phyloP scores from a whole-genome alignment of 2,113 vertebrate genomes.

The Brachirus orientalis region DNA sequence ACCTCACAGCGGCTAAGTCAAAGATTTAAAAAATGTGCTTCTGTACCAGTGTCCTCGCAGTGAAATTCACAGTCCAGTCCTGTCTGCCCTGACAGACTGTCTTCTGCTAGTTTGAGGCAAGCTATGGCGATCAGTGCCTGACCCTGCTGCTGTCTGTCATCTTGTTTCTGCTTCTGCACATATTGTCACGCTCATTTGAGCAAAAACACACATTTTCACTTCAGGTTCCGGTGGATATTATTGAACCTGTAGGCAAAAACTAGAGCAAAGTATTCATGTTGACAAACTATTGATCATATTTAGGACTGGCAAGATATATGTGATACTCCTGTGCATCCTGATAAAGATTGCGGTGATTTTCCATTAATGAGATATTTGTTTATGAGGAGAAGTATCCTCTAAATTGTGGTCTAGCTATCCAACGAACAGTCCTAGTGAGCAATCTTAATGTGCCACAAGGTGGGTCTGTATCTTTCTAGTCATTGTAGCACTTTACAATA shows the following conservation, averaged over 20 bases:
- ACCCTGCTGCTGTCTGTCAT: constrained; percentile 46
- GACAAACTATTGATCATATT: neutral
- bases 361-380: too few species aligned
- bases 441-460: too few species aligned
- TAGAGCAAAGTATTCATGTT: neutral
- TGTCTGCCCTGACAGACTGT: constrained; percentile 10
- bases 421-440: too few species aligned
- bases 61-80: neutral
- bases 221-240: too few species aligned
- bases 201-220: neutral
- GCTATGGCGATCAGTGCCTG: constrained; percentile 41
- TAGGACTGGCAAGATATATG: neutral
- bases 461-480: too few species aligned
- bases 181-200: constrained; percentile 11
- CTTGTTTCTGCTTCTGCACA: constrained; percentile 1
- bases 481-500: too few species aligned
- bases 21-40: neutral
- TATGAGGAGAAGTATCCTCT: too few species aligned
- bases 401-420: too few species aligned
- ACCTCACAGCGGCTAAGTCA: neutral
- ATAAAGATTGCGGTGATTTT: neutral
- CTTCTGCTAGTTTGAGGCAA: constrained; percentile 34
- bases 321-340: neutral
- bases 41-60: neutral
- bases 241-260: neutral